Base-by-base conservation (phyloP, 2,113 vertebrate species). In the Hassar affinis region DNA sequence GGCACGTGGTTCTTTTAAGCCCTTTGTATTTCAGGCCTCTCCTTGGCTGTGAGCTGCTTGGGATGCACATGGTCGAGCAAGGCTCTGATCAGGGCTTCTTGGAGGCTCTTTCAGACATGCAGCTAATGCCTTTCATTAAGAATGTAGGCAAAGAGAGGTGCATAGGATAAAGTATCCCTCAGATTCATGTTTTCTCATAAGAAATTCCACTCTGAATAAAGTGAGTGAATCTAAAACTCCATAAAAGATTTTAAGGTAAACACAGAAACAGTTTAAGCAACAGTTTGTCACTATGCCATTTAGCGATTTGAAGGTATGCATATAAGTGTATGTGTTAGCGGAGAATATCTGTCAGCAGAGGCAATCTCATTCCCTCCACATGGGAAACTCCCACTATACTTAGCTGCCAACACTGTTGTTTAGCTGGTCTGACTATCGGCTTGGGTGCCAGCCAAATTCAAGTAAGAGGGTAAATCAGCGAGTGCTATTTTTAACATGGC, bases 401-500 rank as follows among this genome's bases (percentile, higher is more conserved):
- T 59, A 49, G 52, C 35, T 87, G 88, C 87, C 90, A 91, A 87
- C 83, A 89, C 82, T 89, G 86, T 86, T 66, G 88, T 87, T 88
- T 79, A 90, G 87, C 90, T 90, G 89, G 89, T 90, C 85, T 86
- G 89, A 90, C 89, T 87, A 80, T 87, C 17, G n/a, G 52, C 59
- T 84, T 87, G 87, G 88, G 83, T 72, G 42, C 33, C n/a, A 72
- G 90, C 86, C 90, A 89, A 87, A 64, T 74, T 35, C 85, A 38
- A 84, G 61, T 52, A 68, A 81, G 42, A 86, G 76, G 76, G 35
- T 69, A 66, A 71, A 79, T 68, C 66, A 69, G 71, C 47, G 42
- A 51, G 61, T 77, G 51, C 22, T 54, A 51, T 66, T 42, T 78
- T 71, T 83, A 64, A 38, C 25, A 77, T 30, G 51, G 33, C 18